Conservation (phyloP, 37 sponge, comb jelly and placozoan species). For the Cliona cf. orientalis region DNA sequence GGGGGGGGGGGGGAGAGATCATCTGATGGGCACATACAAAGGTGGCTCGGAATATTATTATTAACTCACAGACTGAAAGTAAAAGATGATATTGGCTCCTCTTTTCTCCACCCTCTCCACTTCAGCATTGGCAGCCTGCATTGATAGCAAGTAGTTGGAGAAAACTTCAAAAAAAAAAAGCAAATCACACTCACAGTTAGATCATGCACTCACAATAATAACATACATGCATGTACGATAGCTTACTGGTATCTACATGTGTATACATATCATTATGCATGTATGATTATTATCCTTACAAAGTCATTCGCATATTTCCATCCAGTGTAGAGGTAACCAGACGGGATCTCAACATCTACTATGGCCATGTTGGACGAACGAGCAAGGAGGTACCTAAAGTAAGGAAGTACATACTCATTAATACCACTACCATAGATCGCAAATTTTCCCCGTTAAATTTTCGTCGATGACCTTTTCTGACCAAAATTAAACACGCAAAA, state of each 20-base stretch:
- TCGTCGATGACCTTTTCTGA: too few species aligned
- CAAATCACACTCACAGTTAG: not conserved
- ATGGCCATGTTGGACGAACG: conserved; percentile 61
- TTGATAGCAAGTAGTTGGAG: too few species aligned
- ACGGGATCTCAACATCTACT: conserved; percentile 49
- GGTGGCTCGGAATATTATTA: not conserved
- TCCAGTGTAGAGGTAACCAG: conserved; percentile 36
- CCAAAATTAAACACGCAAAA: too few species aligned
- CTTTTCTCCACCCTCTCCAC: conserved; percentile 21
- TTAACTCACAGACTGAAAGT: conserved; percentile 32
- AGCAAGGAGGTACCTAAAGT: conserved; percentile 32
- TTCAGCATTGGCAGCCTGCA: conserved; percentile 6
- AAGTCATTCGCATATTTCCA: not conserved
- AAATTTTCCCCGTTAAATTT: too few species aligned
- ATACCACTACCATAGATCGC: too few species aligned
- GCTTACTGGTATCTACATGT: not conserved
- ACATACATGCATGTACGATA: not conserved
- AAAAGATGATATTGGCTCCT: conserved; percentile 38
- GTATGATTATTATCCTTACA: not conserved
- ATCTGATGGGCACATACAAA: not conserved
- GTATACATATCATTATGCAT: not conserved
- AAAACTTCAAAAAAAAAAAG: not conserved
- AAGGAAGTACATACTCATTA: too few species aligned
- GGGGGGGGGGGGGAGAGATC: not conserved
- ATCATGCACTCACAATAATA: not conserved